These are phyloP conservation scores for Darevskia nairensis DNA, from an alignment of 2,797 vertebrate genomes.

Conservation along the genomic window DNA sequence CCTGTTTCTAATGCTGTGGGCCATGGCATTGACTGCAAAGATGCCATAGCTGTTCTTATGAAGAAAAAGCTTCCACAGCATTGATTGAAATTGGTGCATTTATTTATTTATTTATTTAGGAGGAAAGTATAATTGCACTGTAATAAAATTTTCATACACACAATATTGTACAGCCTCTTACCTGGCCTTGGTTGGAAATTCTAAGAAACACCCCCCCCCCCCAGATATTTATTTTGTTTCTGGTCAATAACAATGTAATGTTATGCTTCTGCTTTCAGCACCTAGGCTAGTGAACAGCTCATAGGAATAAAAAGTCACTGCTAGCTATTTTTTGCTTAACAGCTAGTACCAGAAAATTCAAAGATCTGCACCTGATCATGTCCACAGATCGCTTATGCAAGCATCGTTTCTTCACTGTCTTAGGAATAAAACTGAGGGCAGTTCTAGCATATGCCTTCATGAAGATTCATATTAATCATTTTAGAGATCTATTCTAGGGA, in stretches of 20 bases:
- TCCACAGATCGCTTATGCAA: background rate
- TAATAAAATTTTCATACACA: too few species aligned
- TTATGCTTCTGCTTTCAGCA: background rate
- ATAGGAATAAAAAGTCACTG: background rate
- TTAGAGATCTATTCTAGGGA: too few species aligned
- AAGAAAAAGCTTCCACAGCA: background rate
- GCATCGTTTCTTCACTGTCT: too few species aligned
- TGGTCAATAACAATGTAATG: background rate
- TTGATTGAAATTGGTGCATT: background rate
- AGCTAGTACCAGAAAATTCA: background rate
- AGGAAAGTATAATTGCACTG: background rate
- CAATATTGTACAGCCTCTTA: too few species aligned
- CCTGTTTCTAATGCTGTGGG: slow-evolving; percentile 51
- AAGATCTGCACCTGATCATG: background rate
- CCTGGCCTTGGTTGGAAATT: too few species aligned
- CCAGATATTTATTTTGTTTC: background rate
- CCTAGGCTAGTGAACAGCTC: background rate
- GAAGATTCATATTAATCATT: too few species aligned
- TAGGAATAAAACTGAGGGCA: background rate
- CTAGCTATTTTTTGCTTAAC: background rate
- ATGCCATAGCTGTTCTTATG: background rate
- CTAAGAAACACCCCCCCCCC: too few species aligned
- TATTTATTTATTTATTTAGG: background rate
- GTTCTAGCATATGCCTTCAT: background rate
- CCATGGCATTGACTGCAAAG: slow-evolving; percentile 41